Evolutionary conservation across 2,797 vertebrate species (phyloP).

Genomic region (Urophycis tenuis): DNA sequence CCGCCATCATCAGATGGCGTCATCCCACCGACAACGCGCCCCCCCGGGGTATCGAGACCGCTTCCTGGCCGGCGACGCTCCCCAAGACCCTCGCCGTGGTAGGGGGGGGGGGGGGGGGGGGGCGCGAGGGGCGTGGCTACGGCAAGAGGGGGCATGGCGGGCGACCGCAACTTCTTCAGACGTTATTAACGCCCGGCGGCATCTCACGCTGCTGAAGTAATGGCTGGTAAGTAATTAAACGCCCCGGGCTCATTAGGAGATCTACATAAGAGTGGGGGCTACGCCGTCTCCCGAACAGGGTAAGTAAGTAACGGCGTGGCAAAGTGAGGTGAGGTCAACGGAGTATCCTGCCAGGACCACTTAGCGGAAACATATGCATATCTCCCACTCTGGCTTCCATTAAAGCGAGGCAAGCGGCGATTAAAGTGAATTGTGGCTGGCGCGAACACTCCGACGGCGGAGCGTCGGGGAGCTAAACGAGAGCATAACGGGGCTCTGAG

Average conservation of each 20-base stretch:
- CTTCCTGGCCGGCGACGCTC: slow-evolving; percentile 4
- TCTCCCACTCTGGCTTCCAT: slow-evolving; percentile 37
- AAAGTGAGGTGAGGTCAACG: slow-evolving; percentile 37
- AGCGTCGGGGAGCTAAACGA: slow-evolving; percentile 19
- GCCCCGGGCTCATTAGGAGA: slow-evolving; percentile 10
- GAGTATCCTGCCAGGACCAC: slow-evolving; percentile 31
- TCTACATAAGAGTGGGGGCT: slow-evolving; percentile 24
- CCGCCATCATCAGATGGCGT: slow-evolving; percentile 40
- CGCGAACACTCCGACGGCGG: slow-evolving; percentile 31
- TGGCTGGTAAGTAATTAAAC: slow-evolving; percentile 5
- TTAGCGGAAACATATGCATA: slow-evolving; percentile 35
- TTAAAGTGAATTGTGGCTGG: slow-evolving; percentile 52
- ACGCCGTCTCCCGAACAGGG: slow-evolving; percentile 18
- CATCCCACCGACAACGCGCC: slow-evolving; percentile 64
- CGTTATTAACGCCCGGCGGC: not conserved
- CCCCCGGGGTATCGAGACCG: slow-evolving; percentile 44
- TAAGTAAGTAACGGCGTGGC: slow-evolving; percentile 31
- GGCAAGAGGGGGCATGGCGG: not conserved
- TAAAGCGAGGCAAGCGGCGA: slow-evolving; percentile 43
- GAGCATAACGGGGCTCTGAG: slow-evolving; percentile 41
- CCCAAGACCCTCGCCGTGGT: not conserved
- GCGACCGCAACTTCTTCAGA: not conserved
- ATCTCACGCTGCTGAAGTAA: not conserved
- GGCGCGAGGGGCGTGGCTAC: not conserved
- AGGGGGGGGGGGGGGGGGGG: too few relatives aligned